Conservation (phyloP, 2,113 vertebrate species). For the Strix uralensis region DNA sequence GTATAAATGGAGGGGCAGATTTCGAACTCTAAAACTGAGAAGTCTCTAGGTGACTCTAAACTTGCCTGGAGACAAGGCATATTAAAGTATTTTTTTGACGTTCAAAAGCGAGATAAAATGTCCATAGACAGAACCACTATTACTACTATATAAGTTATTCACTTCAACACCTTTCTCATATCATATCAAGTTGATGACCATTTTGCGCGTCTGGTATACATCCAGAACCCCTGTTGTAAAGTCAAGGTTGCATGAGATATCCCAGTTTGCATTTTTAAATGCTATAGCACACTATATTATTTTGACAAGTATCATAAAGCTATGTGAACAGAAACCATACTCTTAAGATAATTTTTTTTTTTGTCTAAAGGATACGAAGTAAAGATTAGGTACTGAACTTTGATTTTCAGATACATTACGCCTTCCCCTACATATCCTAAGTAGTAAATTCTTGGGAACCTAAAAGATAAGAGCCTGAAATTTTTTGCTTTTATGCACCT, state of each 20-base stretch:
- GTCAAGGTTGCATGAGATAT: not conserved
- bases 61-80: not conserved
- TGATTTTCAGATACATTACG: not conserved
- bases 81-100: not conserved
- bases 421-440: not conserved
- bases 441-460: not conserved
- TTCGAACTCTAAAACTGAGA: not conserved
- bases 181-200: conserved; percentile 47
- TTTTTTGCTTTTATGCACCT: not conserved
- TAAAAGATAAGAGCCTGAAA: not conserved
- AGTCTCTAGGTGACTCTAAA: conserved; percentile 7
- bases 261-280: not conserved
- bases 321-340: not conserved
- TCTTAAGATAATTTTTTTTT: not conserved
- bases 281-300: not conserved
- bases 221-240: conserved; percentile 14
- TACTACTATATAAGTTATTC: conserved; percentile 43
- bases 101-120: conserved; percentile 40
- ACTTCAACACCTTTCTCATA: conserved; percentile 57
- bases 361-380: not conserved
- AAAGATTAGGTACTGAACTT: not conserved
- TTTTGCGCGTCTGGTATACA: conserved; percentile 51
- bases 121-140: not conserved
- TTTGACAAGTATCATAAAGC: conserved; percentile 2
- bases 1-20: not conserved